Base-by-base conservation (phyloP, 2,113 vertebrate species). In the Lates calcarifer region DNA sequence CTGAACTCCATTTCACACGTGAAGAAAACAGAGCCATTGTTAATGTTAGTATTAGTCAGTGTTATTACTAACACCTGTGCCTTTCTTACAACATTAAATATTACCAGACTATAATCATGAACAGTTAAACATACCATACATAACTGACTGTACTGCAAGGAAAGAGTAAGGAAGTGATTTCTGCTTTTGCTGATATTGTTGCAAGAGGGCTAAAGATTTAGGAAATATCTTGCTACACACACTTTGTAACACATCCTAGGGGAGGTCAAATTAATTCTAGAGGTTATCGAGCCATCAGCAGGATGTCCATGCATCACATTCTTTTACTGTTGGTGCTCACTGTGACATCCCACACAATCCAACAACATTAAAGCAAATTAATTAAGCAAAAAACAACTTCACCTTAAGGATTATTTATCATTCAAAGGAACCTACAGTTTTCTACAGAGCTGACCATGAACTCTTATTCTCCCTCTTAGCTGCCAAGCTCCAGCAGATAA, bases 331-430 rank as follows among this genome's bases (percentile, higher is more conserved):
- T 69, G 18, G 49, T 31, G 22, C 56, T 45, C 29, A 5, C 35
- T 49, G 45, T 57, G 29, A 74, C 55, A 70, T 39, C 31, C 61
- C 45, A 28, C 58, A 66, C 24, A 35, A 33, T 72, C 28, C 31
- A 68, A n/a, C 63, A 55, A 53, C 68, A 55, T 5, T 5, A 43
- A 77, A 74, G 13, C n/a, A 85, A 87, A 65, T 33, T 33, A 33
- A 74, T 29, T 29, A 13, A 26, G 22, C 24, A 24, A 39, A 66
- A 28, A 76, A 71, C 55, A 69, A 18, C 53, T 24, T 61, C 37
- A 13, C 47, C 47, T 51, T 24, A 14, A 53, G 65, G 28, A 15
- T 37, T 2, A 60, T 66, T 55, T 28, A 55, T 47, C 29, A 24
- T 51, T 68, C 24, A 37, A 39, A 45, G 22, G 0, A 2, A 56